phyloP scores from a whole-genome alignment of 2,888 invertebrate species.

The Diarsia brunnea region DNA sequence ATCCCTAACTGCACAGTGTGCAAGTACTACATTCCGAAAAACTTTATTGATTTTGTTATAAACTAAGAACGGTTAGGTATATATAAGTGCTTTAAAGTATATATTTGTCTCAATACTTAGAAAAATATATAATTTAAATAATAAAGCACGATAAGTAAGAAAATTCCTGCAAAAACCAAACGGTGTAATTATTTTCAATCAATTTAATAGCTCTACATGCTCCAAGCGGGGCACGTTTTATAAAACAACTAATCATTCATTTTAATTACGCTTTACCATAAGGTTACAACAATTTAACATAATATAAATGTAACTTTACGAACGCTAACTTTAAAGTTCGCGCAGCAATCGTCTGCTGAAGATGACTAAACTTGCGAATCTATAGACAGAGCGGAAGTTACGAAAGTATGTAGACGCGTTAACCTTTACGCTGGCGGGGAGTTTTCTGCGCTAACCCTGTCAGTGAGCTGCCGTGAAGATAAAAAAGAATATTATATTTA shows the following conservation, averaged over 20 bases:
- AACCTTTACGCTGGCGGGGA: conserved; percentile 22
- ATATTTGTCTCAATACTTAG: neutral
- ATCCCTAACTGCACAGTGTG: neutral
- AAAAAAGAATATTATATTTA: neutral
- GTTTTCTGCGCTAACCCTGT: conserved; percentile 5
- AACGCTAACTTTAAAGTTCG: conserved; percentile 26
- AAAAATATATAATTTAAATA: neutral
- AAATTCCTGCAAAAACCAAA: neutral
- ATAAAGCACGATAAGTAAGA: neutral
- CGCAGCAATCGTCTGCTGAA: conserved; percentile 5
- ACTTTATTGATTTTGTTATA: neutral
- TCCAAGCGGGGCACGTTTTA: neutral
- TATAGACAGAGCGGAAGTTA: conserved; percentile 31
- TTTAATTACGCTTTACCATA: neutral
- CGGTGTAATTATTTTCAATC: neutral
- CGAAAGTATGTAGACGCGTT: conserved; percentile 46
- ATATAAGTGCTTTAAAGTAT: neutral
- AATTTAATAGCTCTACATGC: neutral
- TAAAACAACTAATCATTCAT: neutral
- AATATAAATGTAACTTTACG: conserved; percentile 12
- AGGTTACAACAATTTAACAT: neutral
- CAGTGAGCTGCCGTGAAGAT: conserved; percentile 7
- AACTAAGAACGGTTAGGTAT: conserved; percentile 6
- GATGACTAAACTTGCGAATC: conserved; percentile 21
- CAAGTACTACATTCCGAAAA: neutral